Evolutionary conservation across 2,113 vertebrate species (phyloP), one percentile per base, ranked within the genome.

Genomic region (Siniperca knerii): DNA sequence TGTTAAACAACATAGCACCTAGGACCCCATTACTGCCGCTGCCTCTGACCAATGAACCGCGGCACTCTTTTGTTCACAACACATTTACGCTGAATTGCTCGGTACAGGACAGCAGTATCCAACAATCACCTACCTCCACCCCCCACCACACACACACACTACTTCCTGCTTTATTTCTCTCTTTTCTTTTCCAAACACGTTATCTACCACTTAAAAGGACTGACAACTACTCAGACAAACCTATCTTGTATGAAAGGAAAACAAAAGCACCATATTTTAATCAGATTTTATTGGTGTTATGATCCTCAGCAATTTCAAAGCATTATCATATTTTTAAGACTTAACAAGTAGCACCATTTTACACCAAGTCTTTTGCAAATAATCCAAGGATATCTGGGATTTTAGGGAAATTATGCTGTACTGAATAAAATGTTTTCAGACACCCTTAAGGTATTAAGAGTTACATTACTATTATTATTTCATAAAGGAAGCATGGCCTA

Each of bases 31-130:
- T 80, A 80, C 70, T 29, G 64, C 68, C 0, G 6, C 37, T 1
- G 58, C 76, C n/a, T 54, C 69, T 68, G 76, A 75, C 83, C 83
- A 62, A 33, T 79, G 76, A 84, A 69, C 83, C 71, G 29, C 71
- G 9, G 60, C 69, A n/a, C 70, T 46, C 76, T 52, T 75, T 54
- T 71, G 82, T 79, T 73, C 68, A 52, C 83, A 71, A 64, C 77
- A 58, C 67, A 81, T 81, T 86, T 77, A 81, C 54, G 13, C 72
- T 50, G 40, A 65, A 81, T 58, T 71, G 44, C 77, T 71, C 9
- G 2, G 58, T 33, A 66, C 67, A 77, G 48, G 23, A 29, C 29
- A 29, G 58, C 72, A 55, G 71, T 70, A 76, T 57, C 72, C 65
- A 57, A 29, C 55, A 71, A n/a, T 42, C 42, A 52, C 52, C n/a